A percentile compares a stretch with the other conserved stretches of the same genome.
These are phyloP conservation scores for Ciona savignyi DNA, from an alignment of 23 tunicate genomes.

Conservation along the genomic window DNA sequence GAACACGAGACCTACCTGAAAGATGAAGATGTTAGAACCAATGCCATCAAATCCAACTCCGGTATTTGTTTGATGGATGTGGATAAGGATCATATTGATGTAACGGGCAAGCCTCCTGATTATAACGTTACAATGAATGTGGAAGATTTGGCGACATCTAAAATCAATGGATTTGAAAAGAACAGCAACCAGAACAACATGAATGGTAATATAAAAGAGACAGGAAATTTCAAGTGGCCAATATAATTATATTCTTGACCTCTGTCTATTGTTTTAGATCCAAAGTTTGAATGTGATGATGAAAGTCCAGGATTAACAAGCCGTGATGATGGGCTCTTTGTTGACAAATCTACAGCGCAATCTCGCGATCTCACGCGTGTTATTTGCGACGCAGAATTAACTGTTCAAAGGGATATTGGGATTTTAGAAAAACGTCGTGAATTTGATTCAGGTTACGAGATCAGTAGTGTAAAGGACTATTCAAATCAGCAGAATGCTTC, in stretches of 20 bases:
- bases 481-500: neutral
- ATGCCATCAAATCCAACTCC: neutral
- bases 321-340: neutral
- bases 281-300: neutral
- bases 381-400: neutral
- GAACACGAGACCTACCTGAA: neutral
- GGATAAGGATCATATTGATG: neutral
- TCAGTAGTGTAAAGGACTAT: slow-evolving; percentile 12
- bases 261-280: neutral
- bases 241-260: neutral
- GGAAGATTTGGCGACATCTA: neutral
- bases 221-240: neutral
- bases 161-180: neutral
- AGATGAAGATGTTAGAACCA: neutral
- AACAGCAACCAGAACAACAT: neutral
- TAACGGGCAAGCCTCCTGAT: neutral
- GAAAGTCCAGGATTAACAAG: neutral
- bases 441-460: slow-evolving; percentile 44
- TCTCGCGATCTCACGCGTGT: neutral
- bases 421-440: slow-evolving; percentile 9
- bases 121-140: neutral
- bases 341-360: neutral
- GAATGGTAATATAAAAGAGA: neutral
- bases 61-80: neutral
- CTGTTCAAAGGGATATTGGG: neutral